Percentiles rank a stretch among this genome's conserved stretches.
Evolutionary conservation across 92 coral and sea anemone species (phyloP).

Genomic region (Siderastrea siderea): DNA sequence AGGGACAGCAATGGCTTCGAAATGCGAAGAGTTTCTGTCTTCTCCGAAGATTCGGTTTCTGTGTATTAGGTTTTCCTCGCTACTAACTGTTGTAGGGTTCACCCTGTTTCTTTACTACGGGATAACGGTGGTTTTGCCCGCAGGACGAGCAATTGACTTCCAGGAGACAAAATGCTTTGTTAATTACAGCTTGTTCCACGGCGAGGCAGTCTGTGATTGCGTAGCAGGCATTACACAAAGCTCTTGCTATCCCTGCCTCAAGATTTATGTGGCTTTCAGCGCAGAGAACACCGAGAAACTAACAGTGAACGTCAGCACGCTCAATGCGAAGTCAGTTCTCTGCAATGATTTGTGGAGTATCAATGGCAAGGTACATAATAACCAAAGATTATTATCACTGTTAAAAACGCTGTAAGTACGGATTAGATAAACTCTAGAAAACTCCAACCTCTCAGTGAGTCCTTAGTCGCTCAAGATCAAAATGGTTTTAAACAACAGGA

Average conservation of each 20-base stretch:
- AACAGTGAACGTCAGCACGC: neutral
- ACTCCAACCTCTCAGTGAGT: no score
- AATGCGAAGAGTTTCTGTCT: neutral
- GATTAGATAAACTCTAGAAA: no score
- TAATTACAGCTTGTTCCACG: constrained; percentile 9
- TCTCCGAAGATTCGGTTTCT: neutral
- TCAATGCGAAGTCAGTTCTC: neutral
- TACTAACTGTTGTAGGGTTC: neutral
- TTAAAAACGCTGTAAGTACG: no score
- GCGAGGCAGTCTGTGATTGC: constrained; percentile 22
- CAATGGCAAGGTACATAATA: neutral
- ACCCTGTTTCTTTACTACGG: neutral
- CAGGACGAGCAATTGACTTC: neutral
- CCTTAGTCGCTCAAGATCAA: no score
- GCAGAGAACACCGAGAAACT: neutral
- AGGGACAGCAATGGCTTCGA: neutral
- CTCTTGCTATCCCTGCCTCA: constrained; percentile 35
- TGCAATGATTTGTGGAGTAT: constrained; percentile 9
- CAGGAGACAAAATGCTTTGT: constrained; percentile 14
- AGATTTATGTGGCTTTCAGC: neutral
- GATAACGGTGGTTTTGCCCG: constrained; percentile 7
- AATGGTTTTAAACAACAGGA: no score
- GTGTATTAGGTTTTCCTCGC: constrained; percentile 5
- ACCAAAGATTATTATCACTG: no score
- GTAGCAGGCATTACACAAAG: neutral